phyloP scores from a whole-genome alignment of 2,113 vertebrate genomes.

The Chaenocephalus aceratus region DNA sequence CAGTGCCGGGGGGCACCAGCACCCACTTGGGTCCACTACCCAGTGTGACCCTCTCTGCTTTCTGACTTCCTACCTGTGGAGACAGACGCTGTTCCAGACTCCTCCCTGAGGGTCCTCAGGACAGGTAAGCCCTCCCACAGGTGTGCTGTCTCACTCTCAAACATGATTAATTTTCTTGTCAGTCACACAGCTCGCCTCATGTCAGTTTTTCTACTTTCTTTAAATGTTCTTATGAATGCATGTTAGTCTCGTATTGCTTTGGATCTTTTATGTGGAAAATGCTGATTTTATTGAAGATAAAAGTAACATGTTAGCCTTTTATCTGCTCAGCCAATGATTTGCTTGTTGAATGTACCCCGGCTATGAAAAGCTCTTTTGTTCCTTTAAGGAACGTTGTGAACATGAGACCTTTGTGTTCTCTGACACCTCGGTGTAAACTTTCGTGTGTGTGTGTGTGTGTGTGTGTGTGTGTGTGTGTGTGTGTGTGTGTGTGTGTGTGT shows the following conservation, averaged over 20 bases:
- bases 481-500: no score
- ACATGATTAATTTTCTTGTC: constrained; percentile 18
- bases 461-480: no score
- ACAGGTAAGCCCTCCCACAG: constrained; percentile 79
- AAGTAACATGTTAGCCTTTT: background rate
- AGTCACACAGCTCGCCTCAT: background rate
- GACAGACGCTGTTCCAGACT: constrained; percentile 59
- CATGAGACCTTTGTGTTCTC: constrained; percentile 1
- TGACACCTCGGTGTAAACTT: constrained; percentile 22
- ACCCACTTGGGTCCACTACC: constrained; percentile 76
- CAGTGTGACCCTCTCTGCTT: constrained; percentile 67
- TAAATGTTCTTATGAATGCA: background rate
- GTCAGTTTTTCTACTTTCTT: background rate
- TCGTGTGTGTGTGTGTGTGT: background rate
- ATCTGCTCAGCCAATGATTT: background rate
- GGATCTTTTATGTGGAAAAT: no score
- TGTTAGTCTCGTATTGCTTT: background rate
- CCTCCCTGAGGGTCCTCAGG: constrained; percentile 59
- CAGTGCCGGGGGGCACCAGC: constrained; percentile 83
- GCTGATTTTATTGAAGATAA: background rate
- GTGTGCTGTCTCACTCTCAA: constrained; percentile 51
- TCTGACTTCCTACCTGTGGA: constrained; percentile 60
- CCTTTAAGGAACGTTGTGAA: background rate
- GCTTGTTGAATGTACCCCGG: background rate
- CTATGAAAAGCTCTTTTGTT: background rate